Evolutionary conservation across 2,113 vertebrate genomes (phyloP).

Genomic region (Sorex fumeus): DNA sequence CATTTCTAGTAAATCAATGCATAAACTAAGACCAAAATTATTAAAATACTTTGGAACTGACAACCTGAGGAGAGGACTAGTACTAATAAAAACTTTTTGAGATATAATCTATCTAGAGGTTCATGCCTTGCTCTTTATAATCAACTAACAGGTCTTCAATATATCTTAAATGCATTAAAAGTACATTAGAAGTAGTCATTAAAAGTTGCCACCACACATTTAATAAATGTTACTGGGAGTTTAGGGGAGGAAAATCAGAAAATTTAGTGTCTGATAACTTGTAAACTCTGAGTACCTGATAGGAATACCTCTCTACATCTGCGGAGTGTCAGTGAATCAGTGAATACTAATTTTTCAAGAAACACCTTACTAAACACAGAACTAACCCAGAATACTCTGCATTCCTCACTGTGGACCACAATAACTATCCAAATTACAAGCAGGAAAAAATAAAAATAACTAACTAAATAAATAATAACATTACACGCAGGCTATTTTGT

Average conservation of each 20-base stretch:
- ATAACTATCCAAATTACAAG: not conserved
- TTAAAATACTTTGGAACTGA: not conserved
- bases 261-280: not conserved
- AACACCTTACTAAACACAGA: constrained; percentile 10
- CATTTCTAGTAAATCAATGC: constrained; percentile 61
- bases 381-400: not conserved
- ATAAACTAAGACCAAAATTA: not conserved
- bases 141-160: not conserved
- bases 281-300: not conserved
- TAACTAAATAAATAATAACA: too few species aligned
- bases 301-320: not conserved
- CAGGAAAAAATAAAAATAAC: not conserved
- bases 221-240: not conserved
- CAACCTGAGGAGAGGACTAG: not conserved
- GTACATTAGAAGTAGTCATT: constrained; percentile 2
- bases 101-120: not conserved
- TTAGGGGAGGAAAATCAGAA: not conserved
- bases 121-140: not conserved
- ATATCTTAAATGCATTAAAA: constrained; percentile 24
- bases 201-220: not conserved
- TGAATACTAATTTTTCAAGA: not conserved
- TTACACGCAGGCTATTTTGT: too few species aligned
- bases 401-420: not conserved
- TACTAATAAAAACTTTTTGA: not conserved
- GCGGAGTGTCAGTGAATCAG: not conserved